These are phyloP conservation scores for Fregetta grallaria DNA, from an alignment of 2,113 vertebrate species.

Conservation along the genomic window DNA sequence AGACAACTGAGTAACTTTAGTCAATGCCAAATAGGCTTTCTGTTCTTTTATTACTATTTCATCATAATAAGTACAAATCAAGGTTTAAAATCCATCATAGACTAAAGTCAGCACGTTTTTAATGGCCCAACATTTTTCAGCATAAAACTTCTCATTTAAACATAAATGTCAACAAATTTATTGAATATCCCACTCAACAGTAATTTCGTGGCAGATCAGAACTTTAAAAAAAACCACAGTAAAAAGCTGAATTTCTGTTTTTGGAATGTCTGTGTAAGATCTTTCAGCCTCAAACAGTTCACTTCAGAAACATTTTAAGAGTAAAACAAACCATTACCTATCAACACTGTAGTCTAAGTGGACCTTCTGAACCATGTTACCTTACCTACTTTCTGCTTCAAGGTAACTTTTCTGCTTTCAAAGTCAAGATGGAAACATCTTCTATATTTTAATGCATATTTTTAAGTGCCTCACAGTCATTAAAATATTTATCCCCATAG, in stretches of 20 bases:
- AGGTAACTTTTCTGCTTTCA: background rate
- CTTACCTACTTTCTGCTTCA: background rate
- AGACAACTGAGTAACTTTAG: background rate
- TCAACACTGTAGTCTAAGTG: background rate
- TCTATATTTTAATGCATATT: background rate
- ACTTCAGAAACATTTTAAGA: background rate
- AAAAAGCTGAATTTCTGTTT: background rate
- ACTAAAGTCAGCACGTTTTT: background rate
- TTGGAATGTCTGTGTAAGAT: background rate
- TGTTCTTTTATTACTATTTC: background rate
- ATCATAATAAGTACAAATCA: background rate
- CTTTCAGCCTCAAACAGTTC: background rate
- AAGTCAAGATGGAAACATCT: background rate
- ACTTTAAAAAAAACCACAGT: background rate
- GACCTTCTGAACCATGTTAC: background rate
- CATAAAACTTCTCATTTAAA: background rate
- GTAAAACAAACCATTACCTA: background rate
- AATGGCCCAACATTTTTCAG: background rate
- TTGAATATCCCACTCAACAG: background rate
- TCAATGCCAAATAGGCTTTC: background rate
- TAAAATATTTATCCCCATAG: background rate
- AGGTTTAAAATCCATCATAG: background rate
- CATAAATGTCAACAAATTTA: background rate
- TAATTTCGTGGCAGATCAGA: background rate
- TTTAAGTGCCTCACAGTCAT: background rate